Conservation (phyloP, 2,888 invertebrate species). For the Andrena chrysosceles region DNA sequence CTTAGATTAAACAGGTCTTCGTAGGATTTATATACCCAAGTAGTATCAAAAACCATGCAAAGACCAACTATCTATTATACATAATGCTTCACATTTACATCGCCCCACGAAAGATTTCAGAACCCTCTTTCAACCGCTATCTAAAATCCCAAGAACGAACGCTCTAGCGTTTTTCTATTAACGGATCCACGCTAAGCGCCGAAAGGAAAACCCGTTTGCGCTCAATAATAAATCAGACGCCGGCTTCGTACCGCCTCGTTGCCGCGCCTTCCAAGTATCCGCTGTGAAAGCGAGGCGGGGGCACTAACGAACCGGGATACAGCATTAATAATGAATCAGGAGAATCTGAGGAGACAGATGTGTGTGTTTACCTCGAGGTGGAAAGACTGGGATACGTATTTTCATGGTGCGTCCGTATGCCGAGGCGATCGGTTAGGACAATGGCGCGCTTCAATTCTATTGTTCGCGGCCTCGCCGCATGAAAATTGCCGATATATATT, state of each 20-base stretch:
- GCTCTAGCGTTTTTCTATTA: slow-evolving; percentile 21
- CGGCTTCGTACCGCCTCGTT: slow-evolving; percentile 43
- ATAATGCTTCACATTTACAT: no score
- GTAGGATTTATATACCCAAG: no score
- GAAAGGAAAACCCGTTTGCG: slow-evolving; percentile 60
- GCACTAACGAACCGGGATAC: slow-evolving; percentile 46
- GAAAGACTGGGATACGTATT: slow-evolving; percentile 43
- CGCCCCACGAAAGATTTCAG: background rate
- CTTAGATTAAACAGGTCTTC: no score
- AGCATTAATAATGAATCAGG: slow-evolving; percentile 70
- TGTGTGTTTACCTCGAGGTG: slow-evolving; percentile 45
- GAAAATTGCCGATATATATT: slow-evolving; percentile 47
- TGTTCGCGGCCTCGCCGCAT: slow-evolving; percentile 33
- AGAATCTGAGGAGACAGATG: slow-evolving; percentile 43
- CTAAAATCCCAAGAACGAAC: background rate
- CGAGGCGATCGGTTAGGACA: slow-evolving; percentile 28
- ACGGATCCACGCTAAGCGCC: slow-evolving; percentile 34
- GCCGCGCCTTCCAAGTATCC: slow-evolving; percentile 53
- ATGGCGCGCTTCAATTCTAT: slow-evolving; percentile 45
- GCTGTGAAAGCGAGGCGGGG: slow-evolving; percentile 35
- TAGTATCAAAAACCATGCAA: no score
- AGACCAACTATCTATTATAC: no score
- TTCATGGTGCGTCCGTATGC: slow-evolving; percentile 8
- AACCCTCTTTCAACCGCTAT: background rate
- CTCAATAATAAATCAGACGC: slow-evolving; percentile 70